A percentile compares a stretch with the other conserved stretches of the same genome.
phyloP scores from a whole-genome alignment of 1,140 invertebrate species.

The Drosophila rhopaloa region DNA sequence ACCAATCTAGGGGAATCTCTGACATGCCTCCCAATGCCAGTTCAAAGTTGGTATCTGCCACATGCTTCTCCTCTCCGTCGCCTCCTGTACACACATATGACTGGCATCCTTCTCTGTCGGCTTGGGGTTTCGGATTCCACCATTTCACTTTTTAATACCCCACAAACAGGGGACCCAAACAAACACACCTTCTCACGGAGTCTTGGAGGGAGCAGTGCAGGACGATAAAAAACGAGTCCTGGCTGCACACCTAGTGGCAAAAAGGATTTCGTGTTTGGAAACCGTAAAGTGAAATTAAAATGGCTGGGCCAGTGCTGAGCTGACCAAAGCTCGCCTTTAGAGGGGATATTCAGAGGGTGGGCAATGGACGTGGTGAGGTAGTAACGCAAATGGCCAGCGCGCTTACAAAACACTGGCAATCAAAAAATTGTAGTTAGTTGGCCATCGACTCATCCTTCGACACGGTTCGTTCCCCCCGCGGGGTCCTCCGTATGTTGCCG shows the following conservation, averaged over 20 bases:
- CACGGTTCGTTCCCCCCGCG: constrained; percentile 12
- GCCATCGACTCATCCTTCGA: constrained; percentile 69
- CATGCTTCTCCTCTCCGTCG: neutral
- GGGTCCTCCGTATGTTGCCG: constrained; percentile 37
- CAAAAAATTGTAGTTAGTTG: constrained; percentile 59
- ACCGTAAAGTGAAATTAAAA: constrained; percentile 83
- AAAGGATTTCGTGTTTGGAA: constrained; percentile 79
- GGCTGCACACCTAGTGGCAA: constrained; percentile 62
- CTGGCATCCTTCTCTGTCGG: constrained; percentile 30
- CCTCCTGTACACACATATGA: constrained; percentile 26
- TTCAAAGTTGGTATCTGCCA: neutral
- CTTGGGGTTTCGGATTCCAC: constrained; percentile 31
- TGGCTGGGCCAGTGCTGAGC: constrained; percentile 61
- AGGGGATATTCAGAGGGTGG: neutral
- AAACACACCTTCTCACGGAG: constrained; percentile 16
- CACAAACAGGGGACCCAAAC: constrained; percentile 49
- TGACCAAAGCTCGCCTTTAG: constrained; percentile 45
- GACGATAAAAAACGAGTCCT: constrained; percentile 67
- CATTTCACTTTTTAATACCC: constrained; percentile 72
- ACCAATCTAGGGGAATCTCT: constrained; percentile 10
- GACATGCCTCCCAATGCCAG: neutral
- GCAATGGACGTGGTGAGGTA: constrained; percentile 16
- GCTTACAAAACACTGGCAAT: constrained; percentile 63
- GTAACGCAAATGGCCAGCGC: constrained; percentile 66
- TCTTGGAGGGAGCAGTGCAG: neutral